Conservation (phyloP, 2,113 vertebrate species). For the Gymnarchus niloticus region DNA sequence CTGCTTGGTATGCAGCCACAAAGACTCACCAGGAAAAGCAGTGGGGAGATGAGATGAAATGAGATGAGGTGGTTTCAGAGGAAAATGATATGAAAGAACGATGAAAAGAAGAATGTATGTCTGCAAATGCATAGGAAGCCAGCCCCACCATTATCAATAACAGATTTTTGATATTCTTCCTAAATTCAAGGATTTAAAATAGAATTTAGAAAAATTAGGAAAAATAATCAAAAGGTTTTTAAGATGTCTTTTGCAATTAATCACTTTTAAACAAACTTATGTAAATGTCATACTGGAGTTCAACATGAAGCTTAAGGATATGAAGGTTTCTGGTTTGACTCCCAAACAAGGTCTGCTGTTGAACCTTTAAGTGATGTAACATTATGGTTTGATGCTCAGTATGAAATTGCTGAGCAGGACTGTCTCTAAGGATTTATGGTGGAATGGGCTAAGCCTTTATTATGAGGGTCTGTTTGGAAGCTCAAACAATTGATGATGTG, state of each 20-base stretch:
- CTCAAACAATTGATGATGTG: too few relatives aligned
- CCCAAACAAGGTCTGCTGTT: background rate
- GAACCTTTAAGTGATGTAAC: background rate
- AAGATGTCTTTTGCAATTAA: background rate
- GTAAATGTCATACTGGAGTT: background rate
- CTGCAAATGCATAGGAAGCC: background rate
- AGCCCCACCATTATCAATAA: background rate
- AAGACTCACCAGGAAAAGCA: background rate
- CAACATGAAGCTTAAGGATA: too few relatives aligned
- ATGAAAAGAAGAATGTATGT: background rate
- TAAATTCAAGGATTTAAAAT: background rate
- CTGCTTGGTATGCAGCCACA: background rate
- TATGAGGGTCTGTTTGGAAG: too few relatives aligned
- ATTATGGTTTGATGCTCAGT: too few relatives aligned
- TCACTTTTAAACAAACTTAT: background rate
- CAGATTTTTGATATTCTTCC: background rate
- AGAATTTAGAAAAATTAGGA: slow-evolving; percentile 1
- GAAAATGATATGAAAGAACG: background rate
- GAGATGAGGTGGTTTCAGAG: background rate
- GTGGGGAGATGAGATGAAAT: background rate
- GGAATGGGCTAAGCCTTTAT: too few relatives aligned
- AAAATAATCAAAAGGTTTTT: background rate
- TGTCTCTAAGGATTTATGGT: too few relatives aligned
- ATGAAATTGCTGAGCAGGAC: too few relatives aligned
- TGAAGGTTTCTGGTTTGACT: background rate